A percentile compares a stretch with the other conserved stretches of the same genome.
phyloP scores from a whole-genome alignment of 2,888 invertebrate species.

The Catocala sponsa region DNA sequence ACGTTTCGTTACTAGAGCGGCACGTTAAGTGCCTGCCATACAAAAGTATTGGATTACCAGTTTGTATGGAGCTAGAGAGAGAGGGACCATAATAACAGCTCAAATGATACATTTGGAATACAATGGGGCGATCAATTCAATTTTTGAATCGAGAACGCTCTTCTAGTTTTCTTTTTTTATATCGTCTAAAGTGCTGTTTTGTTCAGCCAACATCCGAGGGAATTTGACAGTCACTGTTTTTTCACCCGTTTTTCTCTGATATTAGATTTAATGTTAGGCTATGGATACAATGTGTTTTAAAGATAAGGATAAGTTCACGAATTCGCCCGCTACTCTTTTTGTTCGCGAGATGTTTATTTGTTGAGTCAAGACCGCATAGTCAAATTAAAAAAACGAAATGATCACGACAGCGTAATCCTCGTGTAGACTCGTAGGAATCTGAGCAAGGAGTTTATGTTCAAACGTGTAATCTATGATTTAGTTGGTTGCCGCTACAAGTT shows the following conservation, averaged over 20 bases:
- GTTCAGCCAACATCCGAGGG: slow-evolving; percentile 85
- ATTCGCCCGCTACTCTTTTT: slow-evolving; percentile 41
- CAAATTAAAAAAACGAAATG: slow-evolving; percentile 22
- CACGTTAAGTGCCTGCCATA: slow-evolving; percentile 86
- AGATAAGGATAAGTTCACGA: slow-evolving; percentile 48
- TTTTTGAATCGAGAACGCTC: slow-evolving; percentile 88
- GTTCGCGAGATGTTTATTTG: slow-evolving; percentile 34
- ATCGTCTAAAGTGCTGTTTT: slow-evolving; percentile 87
- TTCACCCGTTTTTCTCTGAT: slow-evolving; percentile 78
- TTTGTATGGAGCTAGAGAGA: slow-evolving; percentile 83
- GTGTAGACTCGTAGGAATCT: slow-evolving; percentile 24
- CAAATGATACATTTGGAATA: slow-evolving; percentile 89
- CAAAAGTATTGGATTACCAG: slow-evolving; percentile 88
- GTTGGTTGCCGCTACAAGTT: slow-evolving; percentile 31
- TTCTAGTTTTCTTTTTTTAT: slow-evolving; percentile 83
- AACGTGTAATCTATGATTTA: slow-evolving; percentile 42
- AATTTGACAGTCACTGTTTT: slow-evolving; percentile 88
- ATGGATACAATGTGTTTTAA: slow-evolving; percentile 61
- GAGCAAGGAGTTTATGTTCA: slow-evolving; percentile 36
- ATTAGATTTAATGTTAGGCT: slow-evolving; percentile 73
- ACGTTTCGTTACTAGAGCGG: slow-evolving; percentile 72
- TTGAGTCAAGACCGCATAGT: slow-evolving; percentile 19
- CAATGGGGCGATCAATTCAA: slow-evolving; percentile 88
- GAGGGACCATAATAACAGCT: slow-evolving; percentile 86
- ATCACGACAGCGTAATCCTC: slow-evolving; percentile 21